Evolutionary conservation across 1,140 invertebrate genomes (phyloP), one percentile per base, ranked within the genome.

Genomic region (Trichonephila clavata): DNA sequence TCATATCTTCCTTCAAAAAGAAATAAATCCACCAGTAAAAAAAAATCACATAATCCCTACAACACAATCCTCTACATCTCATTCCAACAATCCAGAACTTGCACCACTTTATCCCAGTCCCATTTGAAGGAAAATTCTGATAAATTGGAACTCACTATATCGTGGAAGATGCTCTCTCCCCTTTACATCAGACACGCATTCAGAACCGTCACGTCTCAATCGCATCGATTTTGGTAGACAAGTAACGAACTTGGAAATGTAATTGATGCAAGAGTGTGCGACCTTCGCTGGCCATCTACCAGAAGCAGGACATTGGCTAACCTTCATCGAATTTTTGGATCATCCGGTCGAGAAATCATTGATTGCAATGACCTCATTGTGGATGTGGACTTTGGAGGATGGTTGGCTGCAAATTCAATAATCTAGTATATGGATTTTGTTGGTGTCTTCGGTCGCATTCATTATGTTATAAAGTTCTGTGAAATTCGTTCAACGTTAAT

Each of bases 121-220:
- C 27, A 2, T 18, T 18, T 39, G 10, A 24, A 32, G 16, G 27
- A 18, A 32, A 77, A 77, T 77, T 77, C 71, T 77, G 71, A 77
- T 77, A 77, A 77, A 77, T 77, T 77, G 71, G 71, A 2, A 32
- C 71, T 27, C 68, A 24, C 68, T 27, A 77, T 77, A 77, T 77
- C 71, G 71, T 77, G 71, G 71, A 77, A 77, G 71, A 77, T 77
- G 71, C 71, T 77, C 71, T 77, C 32, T 77, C 71, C 14, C 71
- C 27, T 77, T 57, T 16, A 84, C 14, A 21, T 57, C 80, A 84
- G 14, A 57, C 81, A 59, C 39, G 81, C 81, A 57, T 84, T 43
- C 81, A 20, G 1, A 3, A 21, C 50, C 24, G 81, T 84, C 81
- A 57, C 43, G 57, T 84, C 81, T 84, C 81, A 59, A 84, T 84